Evolutionary conservation across 2,113 vertebrate species (phyloP).

Genomic region (Spheniscus mendiculus): DNA sequence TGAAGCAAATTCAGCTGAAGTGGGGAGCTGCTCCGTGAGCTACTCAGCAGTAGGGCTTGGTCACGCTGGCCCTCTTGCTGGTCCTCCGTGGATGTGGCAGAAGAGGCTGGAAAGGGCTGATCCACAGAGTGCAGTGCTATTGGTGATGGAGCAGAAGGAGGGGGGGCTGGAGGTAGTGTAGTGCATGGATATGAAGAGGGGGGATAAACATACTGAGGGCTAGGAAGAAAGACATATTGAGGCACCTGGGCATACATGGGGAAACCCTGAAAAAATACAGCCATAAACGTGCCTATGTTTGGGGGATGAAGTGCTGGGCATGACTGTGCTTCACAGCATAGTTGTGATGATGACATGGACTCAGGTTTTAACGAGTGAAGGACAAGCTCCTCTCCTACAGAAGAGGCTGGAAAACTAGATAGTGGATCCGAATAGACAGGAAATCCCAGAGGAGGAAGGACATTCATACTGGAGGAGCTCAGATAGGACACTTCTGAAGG

Average conservation of each 20-base stretch:
- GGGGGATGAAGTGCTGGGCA: slow-evolving; percentile 53
- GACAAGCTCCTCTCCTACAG: background rate
- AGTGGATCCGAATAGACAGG: slow-evolving; percentile 51
- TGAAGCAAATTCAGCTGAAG: slow-evolving; percentile 87
- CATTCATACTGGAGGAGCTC: background rate
- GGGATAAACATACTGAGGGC: slow-evolving; percentile 22
- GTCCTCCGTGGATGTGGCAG: slow-evolving; percentile 4
- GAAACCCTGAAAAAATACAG: slow-evolving; percentile 78
- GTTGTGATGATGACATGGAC: background rate
- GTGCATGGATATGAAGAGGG: background rate
- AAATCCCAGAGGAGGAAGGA: slow-evolving; percentile 55
- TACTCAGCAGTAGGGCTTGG: slow-evolving; percentile 60
- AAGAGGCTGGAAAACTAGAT: slow-evolving; percentile 17
- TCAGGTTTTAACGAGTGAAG: background rate
- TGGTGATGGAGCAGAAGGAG: background rate
- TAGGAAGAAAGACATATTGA: slow-evolving; percentile 11
- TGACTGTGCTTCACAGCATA: background rate
- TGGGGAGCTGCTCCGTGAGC: slow-evolving; percentile 85
- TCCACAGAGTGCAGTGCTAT: background rate
- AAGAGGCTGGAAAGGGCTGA: background rate
- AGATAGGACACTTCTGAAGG: slow-evolving; percentile 70
- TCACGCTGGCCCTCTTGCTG: background rate
- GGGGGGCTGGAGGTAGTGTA: background rate
- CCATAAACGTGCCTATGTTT: slow-evolving; percentile 70
- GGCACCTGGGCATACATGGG: slow-evolving; percentile 64